These are phyloP conservation scores for Mus spicilegus DNA, from an alignment of 2,113 vertebrate genomes.

Conservation along the genomic window DNA sequence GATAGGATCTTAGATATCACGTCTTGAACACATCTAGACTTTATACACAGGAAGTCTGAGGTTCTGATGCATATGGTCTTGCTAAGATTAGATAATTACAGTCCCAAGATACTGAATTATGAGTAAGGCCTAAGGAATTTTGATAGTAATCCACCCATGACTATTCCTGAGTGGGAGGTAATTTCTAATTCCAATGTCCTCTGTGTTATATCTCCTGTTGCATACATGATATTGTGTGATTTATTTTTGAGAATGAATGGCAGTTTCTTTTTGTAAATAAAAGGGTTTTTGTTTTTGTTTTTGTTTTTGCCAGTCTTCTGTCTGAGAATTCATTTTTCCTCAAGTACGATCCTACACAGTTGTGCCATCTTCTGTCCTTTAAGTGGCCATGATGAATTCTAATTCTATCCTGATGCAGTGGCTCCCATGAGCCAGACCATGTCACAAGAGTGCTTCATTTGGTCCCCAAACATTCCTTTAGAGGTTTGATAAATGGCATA, in stretches of 20 bases:
- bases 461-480: neutral
- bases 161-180: constrained; percentile 15
- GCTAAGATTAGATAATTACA: neutral
- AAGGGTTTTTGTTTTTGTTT: neutral
- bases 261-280: constrained; percentile 23
- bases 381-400: constrained; percentile 43
- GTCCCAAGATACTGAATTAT: neutral
- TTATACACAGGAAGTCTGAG: neutral
- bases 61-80: neutral
- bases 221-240: constrained; percentile 27
- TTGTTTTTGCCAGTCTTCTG: constrained; percentile 20
- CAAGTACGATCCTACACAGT: constrained; percentile 49
- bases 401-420: constrained; percentile 13
- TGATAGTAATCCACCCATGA: neutral
- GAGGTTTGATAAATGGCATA: neutral
- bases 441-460: neutral
- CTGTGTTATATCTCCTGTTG: constrained; percentile 3
- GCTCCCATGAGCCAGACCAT: neutral
- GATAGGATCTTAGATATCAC: neutral
- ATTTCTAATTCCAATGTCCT: constrained; percentile 49
- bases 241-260: constrained; percentile 62
- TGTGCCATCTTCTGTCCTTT: constrained; percentile 47
- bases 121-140: constrained; percentile 5
- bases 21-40: neutral
- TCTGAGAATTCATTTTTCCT: constrained; percentile 62